phyloP scores from a whole-genome alignment of 1,140 invertebrate species.

The Ctenoplectra terminalis region DNA sequence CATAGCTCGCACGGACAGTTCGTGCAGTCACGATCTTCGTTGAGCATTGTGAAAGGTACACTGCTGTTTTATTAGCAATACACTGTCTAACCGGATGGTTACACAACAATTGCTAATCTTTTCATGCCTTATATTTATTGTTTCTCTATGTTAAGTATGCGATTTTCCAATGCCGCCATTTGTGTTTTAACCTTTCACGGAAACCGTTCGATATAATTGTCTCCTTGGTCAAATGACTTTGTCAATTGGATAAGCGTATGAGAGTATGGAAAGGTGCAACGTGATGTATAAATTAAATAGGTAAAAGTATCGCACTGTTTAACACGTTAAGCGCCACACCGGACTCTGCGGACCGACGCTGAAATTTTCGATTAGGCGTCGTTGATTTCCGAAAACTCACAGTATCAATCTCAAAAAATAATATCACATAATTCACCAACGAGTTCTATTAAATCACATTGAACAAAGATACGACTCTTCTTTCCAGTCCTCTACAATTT shows the following conservation, averaged over 20 bases:
- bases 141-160: not conserved
- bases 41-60: conserved; percentile 66
- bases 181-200: not conserved
- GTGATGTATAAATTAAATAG: not conserved
- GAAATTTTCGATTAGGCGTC: no score
- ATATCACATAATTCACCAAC: no score
- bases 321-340: no score
- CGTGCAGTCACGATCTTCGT: conserved; percentile 52
- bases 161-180: not conserved
- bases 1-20: conserved; percentile 19
- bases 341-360: no score
- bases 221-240: not conserved
- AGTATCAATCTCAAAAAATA: no score
- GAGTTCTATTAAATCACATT: no score
- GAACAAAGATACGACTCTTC: no score
- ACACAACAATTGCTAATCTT: conserved; percentile 62
- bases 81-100: conserved; percentile 59
- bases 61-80: conserved; percentile 56
- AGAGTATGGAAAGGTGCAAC: not conserved
- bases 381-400: no score
- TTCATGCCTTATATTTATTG: conserved; percentile 48
- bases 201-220: not conserved
- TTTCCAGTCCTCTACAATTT: no score
- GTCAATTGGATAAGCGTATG: not conserved
- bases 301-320: not conserved